Percentiles rank a stretch among this genome's conserved stretches.
These are phyloP conservation scores for Corythornis cristatus DNA, from an alignment of 2,113 vertebrate species.

Conservation along the genomic window DNA sequence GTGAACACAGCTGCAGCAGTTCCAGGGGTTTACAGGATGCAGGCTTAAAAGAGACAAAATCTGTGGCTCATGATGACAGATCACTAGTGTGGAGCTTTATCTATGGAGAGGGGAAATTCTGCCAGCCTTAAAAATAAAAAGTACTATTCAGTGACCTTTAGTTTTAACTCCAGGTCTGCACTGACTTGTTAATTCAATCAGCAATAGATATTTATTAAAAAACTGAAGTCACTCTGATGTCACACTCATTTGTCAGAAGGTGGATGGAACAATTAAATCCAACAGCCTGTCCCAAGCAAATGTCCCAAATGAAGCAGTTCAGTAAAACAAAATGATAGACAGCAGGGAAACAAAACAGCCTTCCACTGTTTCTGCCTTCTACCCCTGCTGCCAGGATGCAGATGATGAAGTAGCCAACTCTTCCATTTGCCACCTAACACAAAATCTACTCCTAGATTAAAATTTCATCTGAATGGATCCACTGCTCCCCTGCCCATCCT, in stretches of 20 bases:
- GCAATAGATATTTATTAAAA: neutral
- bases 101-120: neutral
- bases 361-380: neutral
- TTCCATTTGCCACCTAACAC: neutral
- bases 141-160: neutral
- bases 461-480: neutral
- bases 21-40: neutral
- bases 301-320: neutral
- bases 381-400: neutral
- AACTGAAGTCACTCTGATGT: neutral
- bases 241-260: neutral
- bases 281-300: neutral
- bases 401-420: neutral
- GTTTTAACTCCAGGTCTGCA: neutral
- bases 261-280: neutral
- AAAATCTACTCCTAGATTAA: neutral
- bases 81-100: neutral
- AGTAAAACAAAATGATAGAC: neutral
- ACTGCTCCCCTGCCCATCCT: neutral
- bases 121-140: neutral
- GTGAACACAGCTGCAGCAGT: constrained; percentile 10
- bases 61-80: neutral
- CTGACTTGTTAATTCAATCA: neutral
- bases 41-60: neutral
- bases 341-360: neutral